Evolutionary conservation across 1,140 invertebrate species (phyloP), one percentile per base, ranked within the genome.

Genomic region (Ceratosolen solmsi): DNA sequence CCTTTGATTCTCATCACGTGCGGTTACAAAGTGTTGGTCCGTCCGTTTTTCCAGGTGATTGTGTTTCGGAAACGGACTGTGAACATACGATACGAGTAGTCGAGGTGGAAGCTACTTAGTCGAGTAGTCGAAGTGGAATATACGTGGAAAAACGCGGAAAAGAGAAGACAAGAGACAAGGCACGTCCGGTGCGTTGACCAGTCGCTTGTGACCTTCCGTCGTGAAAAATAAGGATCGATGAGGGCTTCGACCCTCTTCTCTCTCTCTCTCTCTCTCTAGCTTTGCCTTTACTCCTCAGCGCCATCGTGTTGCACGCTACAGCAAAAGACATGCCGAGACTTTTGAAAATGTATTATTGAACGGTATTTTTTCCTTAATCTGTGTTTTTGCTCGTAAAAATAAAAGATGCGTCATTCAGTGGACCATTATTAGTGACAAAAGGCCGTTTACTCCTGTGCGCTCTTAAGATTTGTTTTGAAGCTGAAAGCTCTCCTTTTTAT

Each of bases 151-250:
- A 79, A 79, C n/a, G 68, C 78, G 68, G 78, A 65, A 76, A 74
- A 56, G 33, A 41, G 25, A 33, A 38, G 60, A 75, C 38, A 54
- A 58, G 63, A 54, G 73, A 75, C 54, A 58, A 58, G 78, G 46
- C 30, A 73, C 33, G 54, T 80, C 70, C 58, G 73, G 80, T 54
- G 72, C 72, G 63, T 76, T 82, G 80, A 82, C 80, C 80, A 82
- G 72, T 36, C 70, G 70, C n/a, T 73, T 65, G 75, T 82, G 81
- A 82, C 81, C 81, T 82, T 82, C 75, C 81, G 20, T 58, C 41
- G 70, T 63, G 75, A 79, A 78, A 82, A 82, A 79, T 82, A 82
- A 72, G 74, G 65, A 76, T 82, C 74, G 74, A 65, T 71, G 81
- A 73, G 75, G 75, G 58, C 81, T 78, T 79, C 75, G 75, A 82